These are phyloP conservation scores for Galaxea fascicularis DNA, from an alignment of 92 coral and sea anemone species.

Conservation along the genomic window DNA sequence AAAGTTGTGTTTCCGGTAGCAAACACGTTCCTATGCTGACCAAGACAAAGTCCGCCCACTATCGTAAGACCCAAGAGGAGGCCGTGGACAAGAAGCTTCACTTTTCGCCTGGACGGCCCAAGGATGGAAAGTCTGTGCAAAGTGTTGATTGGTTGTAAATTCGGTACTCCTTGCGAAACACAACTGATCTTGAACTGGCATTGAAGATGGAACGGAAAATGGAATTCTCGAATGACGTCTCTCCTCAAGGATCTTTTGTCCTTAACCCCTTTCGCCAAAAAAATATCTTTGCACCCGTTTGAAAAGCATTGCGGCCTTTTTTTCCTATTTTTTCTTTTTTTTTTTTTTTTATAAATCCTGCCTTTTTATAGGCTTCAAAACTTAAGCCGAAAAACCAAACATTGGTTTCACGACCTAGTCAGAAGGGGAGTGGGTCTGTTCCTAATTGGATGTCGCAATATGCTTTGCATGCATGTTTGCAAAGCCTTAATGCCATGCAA, in stretches of 20 bases:
- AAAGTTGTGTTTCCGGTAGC: slow-evolving; percentile 9
- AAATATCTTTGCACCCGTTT: no score
- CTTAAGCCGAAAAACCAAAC: no score
- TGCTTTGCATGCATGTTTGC: no score
- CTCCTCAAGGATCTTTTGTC: not conserved
- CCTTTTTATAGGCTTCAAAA: no score
- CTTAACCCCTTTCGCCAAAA: no score
- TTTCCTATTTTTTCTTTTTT: no score
- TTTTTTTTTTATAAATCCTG: no score
- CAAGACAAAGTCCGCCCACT: slow-evolving; percentile 1
- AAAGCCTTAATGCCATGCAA: no score
- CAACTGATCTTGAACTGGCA: not conserved
- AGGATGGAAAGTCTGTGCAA: not conserved
- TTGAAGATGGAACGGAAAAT: not conserved
- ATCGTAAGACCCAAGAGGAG: not conserved
- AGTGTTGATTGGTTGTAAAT: not conserved
- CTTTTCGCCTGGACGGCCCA: slow-evolving; percentile 5
- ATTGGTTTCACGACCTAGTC: no score
- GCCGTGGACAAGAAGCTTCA: slow-evolving; percentile 35
- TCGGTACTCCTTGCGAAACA: not conserved
- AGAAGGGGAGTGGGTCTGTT: no score
- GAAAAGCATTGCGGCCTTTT: no score
- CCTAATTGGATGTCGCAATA: no score
- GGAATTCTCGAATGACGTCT: not conserved
- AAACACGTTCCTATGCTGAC: slow-evolving; percentile 33